Base-by-base conservation (phyloP, 2,888 invertebrate species). In the Stenurella melanura region DNA sequence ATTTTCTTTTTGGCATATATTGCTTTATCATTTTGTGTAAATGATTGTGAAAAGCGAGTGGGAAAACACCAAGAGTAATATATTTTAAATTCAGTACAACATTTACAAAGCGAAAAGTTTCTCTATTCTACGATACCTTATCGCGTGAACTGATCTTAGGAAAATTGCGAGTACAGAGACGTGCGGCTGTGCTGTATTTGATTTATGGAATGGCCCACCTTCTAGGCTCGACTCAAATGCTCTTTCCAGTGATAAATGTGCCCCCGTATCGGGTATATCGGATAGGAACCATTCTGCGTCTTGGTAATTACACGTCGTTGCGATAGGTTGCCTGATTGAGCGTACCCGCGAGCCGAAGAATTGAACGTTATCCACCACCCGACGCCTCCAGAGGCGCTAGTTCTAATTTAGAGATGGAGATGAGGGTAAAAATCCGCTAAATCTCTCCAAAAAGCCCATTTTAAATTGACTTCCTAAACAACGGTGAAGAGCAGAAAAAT, bases 281-380 rank as follows among this genome's bases (percentile, higher is more conserved):
- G 80, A 81, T 79, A 81, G 84, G 80, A 80, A 83, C 83, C 81
- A 80, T 83, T 83, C 83, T 80, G 80, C 82, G 82, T 84, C 85
- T 83, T 77, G 82, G 85, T 85, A 85, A 85, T 85, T 85, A 85
- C 85, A 85, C 84, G 83, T 81, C 86, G 81, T 83, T 83, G 83
- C 83, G 84, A 86, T 85, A 82, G 84, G 82, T 83, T 79, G 83
- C 82, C 84, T 84, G 86, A 85, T 86, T 86, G 86, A 85, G 85
- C 85, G 82, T 81, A 84, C 84, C 84, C 85, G 84, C 85, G 82
- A 83, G 85, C 82, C 73, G 81, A 84, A 79, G 83, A 84, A 82
- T 83, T 83, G 73, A 82, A 84, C 58, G 57, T 71, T 71, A 75
- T 73, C 64, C 73, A 74, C 78, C 79, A 56, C 58, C 57, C 64